Percentiles rank a stretch among this genome's conserved stretches.
Conservation (phyloP, 2,888 invertebrate species). For the Dasypogon diadema region DNA sequence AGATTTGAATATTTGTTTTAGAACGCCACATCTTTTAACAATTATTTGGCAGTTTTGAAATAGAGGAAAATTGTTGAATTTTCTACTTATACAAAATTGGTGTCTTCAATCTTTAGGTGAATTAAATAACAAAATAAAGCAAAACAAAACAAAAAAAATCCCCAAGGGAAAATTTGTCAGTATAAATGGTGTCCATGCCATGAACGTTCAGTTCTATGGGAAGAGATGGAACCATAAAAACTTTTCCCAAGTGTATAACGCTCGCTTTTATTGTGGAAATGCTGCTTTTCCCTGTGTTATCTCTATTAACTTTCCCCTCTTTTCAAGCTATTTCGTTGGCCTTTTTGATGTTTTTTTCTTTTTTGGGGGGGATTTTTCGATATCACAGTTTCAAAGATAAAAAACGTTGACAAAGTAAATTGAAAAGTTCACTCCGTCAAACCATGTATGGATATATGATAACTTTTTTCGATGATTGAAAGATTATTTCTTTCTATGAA, state of each 20-base stretch:
- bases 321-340: constrained; percentile 14
- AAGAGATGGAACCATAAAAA: neutral
- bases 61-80: neutral
- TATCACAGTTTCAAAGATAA: constrained; percentile 25
- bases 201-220: too few relatives aligned
- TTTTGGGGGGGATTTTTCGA: neutral
- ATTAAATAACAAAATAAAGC: constrained; percentile 21
- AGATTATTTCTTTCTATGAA: constrained; percentile 14
- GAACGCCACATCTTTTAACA: too few relatives aligned
- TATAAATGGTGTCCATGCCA: neutral
- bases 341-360: constrained; percentile 17
- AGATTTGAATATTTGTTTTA: too few relatives aligned
- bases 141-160: too few relatives aligned
- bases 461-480: constrained; percentile 30
- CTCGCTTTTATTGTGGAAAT: constrained; percentile 8
- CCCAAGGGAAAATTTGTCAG: neutral
- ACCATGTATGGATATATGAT: constrained; percentile 27
- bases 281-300: constrained; percentile 25
- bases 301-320: constrained; percentile 26
- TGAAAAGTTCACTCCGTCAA: constrained; percentile 27
- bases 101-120: neutral
- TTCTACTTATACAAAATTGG: constrained; percentile 5
- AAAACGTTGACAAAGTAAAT: constrained; percentile 43
- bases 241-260: constrained; percentile 2
- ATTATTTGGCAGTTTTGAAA: neutral